Percentiles rank a stretch among this genome's conserved stretches.
phyloP scores from a whole-genome alignment of 2,797 vertebrate species.

The Trachops cirrhosus region DNA sequence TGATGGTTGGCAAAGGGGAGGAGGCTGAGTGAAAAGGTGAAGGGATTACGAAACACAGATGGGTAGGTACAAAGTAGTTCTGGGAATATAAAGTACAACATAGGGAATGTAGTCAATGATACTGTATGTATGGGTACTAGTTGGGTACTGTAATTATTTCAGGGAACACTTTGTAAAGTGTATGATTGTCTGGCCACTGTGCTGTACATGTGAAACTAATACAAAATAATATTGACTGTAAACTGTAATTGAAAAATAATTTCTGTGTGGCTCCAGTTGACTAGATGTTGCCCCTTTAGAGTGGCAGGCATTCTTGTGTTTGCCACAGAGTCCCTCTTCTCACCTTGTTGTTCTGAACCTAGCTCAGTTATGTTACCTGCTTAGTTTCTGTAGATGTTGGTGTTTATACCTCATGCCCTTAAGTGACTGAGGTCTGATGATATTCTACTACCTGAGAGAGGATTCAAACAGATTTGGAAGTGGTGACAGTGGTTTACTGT shows the following conservation, averaged over 20 bases:
- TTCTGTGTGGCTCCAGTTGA: not conserved
- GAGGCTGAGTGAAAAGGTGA: too few species aligned
- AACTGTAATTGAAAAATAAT: not conserved
- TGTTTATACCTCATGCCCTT: not conserved
- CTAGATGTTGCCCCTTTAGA: not conserved
- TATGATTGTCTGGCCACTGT: not conserved
- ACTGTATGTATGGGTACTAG: not conserved
- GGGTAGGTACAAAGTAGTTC: too few species aligned
- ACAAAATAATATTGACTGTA: not conserved
- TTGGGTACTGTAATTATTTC: not conserved
- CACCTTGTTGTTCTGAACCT: not conserved
- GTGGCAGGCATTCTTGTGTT: not conserved
- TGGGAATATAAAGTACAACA: not conserved
- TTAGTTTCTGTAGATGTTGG: not conserved
- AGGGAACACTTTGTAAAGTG: not conserved
- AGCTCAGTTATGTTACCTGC: not conserved
- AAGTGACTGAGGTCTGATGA: not conserved
- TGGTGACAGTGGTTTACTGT: not conserved
- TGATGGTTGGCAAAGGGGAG: too few species aligned
- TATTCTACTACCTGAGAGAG: not conserved
- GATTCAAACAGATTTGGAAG: not conserved
- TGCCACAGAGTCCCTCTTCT: not conserved
- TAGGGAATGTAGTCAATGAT: not conserved
- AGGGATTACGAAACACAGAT: too few species aligned
- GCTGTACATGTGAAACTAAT: not conserved